Evolutionary conservation across 2,113 vertebrate species (phyloP), one percentile per base, ranked within the genome.

Genomic region (Saimiri boliviensis): DNA sequence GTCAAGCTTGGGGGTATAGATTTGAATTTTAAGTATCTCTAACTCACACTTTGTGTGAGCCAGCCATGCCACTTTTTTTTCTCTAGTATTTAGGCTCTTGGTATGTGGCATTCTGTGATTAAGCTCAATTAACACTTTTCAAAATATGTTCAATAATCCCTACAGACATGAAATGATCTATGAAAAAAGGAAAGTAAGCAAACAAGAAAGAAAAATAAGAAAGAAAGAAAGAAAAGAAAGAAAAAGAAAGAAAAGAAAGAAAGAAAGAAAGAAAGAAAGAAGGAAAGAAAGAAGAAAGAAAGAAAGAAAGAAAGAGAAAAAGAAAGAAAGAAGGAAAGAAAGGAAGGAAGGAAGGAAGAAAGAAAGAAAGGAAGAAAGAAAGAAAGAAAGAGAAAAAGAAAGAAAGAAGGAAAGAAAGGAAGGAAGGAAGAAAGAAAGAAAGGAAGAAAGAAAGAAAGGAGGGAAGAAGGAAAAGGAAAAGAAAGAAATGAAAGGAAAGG

Each of bases 381-480:
- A 49, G n/a, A 58, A 86, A 14, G 6, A 42, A 42, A 42, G 42
- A 42, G n/a, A 8, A n/a, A 20, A n/a, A 20, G 2, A 70, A 37
- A 23, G 21, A 45, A 35, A n/a, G 16, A 37, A 17, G 2, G 3
- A 17, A n/a, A 37, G 0, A 70, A 30, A 35, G 16, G 45, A 32
- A 68, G 6, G 20, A 17, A 9, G 0, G 20, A 14, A 7, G 1
- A 17, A n/a, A 37, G 0, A 70, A 30, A 35, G 16, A 54, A 32
- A 68, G 6, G 20, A 17, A 9, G 0, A 37, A 14, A 7, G 1
- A 14, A 16, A 40, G 3, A n/a, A 4, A 40, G 5, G 16, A 68
- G 7, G 6, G 0, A 13, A 68, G 14, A 0, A 13, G 0, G 2
- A 23, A 52, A 58, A 6, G 12, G 13, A 21, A 20, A 20, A 17